phyloP scores from a whole-genome alignment of 2,113 vertebrate species.

The Emydura subglobosa region DNA sequence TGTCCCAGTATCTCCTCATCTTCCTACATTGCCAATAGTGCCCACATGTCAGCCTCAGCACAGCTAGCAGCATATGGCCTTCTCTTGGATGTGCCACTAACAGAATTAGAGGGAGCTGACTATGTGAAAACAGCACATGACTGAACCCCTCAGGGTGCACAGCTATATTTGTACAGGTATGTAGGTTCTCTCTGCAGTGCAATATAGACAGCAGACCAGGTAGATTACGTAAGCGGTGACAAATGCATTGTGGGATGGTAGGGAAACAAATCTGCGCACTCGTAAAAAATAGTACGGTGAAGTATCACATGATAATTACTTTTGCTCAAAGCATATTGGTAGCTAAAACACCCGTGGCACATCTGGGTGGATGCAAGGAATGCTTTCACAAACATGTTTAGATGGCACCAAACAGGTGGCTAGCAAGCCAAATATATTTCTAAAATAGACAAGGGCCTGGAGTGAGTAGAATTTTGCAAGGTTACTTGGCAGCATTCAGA shows the following conservation, averaged over 20 bases:
- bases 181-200: background rate
- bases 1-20: background rate
- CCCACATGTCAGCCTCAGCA: background rate
- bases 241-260: background rate
- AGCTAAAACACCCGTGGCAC: background rate
- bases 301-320: background rate
- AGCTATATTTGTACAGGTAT: background rate
- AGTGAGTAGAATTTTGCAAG: background rate
- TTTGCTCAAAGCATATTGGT: background rate
- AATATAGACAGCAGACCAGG: background rate
- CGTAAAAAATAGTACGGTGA: background rate
- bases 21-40: background rate
- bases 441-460: accelerated
- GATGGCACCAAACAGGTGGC: background rate
- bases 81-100: background rate
- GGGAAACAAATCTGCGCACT: background rate
- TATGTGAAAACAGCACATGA: background rate
- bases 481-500: background rate
- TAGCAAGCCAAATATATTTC: background rate
- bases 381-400: background rate
- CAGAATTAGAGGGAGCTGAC: background rate
- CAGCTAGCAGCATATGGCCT: background rate
- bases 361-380: background rate
- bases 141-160: background rate
- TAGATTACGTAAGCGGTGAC: accelerated